Conservation (phyloP, 1,140 invertebrate genomes). For the Caenorhabditis briggsae region DNA sequence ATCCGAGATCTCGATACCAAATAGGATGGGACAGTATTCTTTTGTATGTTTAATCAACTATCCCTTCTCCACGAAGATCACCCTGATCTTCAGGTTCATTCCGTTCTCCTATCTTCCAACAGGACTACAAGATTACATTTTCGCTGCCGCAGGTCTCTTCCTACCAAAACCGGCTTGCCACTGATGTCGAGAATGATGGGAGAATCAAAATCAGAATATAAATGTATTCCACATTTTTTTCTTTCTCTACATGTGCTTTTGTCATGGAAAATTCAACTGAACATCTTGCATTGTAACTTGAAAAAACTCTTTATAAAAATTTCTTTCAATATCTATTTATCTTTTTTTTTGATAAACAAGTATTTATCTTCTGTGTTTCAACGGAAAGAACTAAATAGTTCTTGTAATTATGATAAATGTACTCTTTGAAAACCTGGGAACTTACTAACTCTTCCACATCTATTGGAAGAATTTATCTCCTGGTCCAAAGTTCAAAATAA, state of each 20-base stretch:
- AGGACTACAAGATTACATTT: conserved; percentile 55
- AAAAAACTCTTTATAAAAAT: too few species aligned
- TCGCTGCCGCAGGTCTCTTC: conserved; percentile 42
- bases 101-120: conserved; percentile 61
- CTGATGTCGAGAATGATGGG: conserved; percentile 2
- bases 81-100: conserved; percentile 36
- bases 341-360: too few species aligned
- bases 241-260: background rate
- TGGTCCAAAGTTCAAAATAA: too few species aligned
- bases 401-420: too few species aligned
- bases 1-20: conserved; percentile 66
- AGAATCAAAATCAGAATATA: background rate
- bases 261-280: too few species aligned
- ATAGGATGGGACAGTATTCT: conserved; percentile 65
- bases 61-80: background rate
- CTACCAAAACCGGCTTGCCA: conserved; percentile 51
- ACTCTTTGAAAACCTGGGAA: too few species aligned
- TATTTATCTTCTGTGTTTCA: too few species aligned
- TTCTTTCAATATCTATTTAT: too few species aligned
- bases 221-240: background rate
- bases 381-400: too few species aligned
- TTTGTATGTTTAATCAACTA: conserved; percentile 44
- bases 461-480: too few species aligned
- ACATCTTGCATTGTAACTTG: too few species aligned
- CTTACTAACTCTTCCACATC: too few species aligned